Base-by-base conservation (phyloP, 2,888 invertebrate species). In the Oscheius onirici region DNA sequence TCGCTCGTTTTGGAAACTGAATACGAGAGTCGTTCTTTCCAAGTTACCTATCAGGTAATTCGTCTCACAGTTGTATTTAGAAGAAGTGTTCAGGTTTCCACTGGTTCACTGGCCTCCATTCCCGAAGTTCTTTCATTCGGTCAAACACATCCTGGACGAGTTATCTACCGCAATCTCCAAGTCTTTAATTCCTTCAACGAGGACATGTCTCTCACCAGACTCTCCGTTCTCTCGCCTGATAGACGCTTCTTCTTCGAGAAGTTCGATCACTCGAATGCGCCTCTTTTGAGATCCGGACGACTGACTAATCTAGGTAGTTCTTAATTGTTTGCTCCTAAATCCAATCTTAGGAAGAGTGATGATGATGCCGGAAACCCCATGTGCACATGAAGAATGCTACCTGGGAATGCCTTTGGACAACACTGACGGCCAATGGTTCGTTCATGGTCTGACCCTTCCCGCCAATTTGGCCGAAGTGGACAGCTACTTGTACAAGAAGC, bases 391-490 rank as follows among this genome's bases (percentile, higher is more conserved):
- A 54, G 90, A 91, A 84, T 94, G 94, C 89, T 94, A 94, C 89
- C 91, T 93, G 24, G 81, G 82, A 11, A 90, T 94, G 74, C 91
- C 91, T 65, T 88, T 92, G 22, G 90, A 91, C 81, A 90, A 91
- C 60, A 90, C 86, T 90, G 91, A 91, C 84, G 91, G 92, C 77
- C 91, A 90, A 83, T 92, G 92, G 85, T 93, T 93, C 92, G 88
- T 92, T 71, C 90, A 91, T 77, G 92, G 92, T 2, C 89, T 92
- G 80, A 89, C 90, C 70, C 89, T 93, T 71, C 91, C 92, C 41
- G 90, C 91, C 69, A 91, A 92, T 76, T 91, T 92, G 28, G 90
- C 91, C n/a, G 92, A 93, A 82, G 91, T 91, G 71, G 93, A 93
- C 88, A 89, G 91, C 76, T 92, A 91, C 86, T 89, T 92, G 72